Percentiles rank a stretch among this genome's conserved stretches.
These are phyloP conservation scores for Austrofundulus limnaeus DNA, from an alignment of 2,113 vertebrate species.

Conservation along the genomic window DNA sequence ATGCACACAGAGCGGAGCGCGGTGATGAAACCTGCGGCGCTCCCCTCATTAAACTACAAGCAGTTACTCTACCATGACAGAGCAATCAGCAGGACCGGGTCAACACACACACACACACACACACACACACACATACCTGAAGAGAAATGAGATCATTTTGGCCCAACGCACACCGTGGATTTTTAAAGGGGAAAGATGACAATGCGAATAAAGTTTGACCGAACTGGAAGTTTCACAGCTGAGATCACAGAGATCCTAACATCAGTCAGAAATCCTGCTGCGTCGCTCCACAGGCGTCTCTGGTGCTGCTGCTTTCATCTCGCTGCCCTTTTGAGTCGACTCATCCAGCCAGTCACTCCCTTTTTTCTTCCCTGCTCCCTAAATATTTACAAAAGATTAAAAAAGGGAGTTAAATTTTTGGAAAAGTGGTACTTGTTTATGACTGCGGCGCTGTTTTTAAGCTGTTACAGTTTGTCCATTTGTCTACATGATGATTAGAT, in stretches of 20 bases:
- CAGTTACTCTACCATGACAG: slow-evolving; percentile 68
- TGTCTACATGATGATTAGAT: too few relatives aligned
- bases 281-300: slow-evolving; percentile 30
- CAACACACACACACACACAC: slow-evolving; percentile 14
- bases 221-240: slow-evolving; percentile 5
- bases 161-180: not conserved
- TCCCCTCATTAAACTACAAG: slow-evolving; percentile 52
- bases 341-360: slow-evolving; percentile 12
- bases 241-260: not conserved
- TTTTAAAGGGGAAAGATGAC: not conserved
- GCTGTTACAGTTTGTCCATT: too few relatives aligned
- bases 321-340: slow-evolving; percentile 13
- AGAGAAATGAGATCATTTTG: slow-evolving; percentile 10
- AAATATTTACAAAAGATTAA: slow-evolving; percentile 12
- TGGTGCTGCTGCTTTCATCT: slow-evolving; percentile 48
- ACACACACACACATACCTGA: too few relatives aligned
- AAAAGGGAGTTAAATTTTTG: not conserved
- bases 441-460: too few relatives aligned
- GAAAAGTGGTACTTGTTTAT: too few relatives aligned
- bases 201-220: slow-evolving; percentile 6
- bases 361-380: slow-evolving; percentile 25
- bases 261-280: slow-evolving; percentile 5
- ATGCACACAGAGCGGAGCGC: slow-evolving; percentile 44
- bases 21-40: slow-evolving; percentile 38
- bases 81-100: slow-evolving; percentile 56